These are phyloP conservation scores for Sylvia atricapilla DNA, from an alignment of 2,113 vertebrate species.

Conservation along the genomic window DNA sequence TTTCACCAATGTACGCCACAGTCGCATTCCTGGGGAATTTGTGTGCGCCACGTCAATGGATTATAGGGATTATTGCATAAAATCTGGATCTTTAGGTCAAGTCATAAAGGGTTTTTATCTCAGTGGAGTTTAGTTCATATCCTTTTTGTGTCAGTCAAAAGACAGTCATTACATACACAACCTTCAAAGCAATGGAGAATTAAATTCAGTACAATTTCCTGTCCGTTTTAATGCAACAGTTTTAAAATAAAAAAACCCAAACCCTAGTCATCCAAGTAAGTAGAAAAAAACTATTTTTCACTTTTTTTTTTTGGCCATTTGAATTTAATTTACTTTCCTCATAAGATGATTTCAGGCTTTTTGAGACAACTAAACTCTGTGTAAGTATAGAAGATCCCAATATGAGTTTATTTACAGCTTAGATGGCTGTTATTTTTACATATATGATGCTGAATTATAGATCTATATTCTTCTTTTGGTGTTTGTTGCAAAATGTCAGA, in stretches of 20 bases:
- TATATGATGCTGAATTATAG: background rate
- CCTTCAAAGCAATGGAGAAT: background rate
- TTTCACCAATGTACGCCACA: background rate
- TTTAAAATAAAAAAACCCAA: background rate
- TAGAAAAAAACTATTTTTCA: background rate
- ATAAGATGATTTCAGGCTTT: background rate
- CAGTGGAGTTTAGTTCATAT: background rate
- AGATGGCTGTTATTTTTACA: background rate
- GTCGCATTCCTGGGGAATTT: background rate
- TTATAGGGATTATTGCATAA: background rate
- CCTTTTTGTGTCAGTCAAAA: background rate
- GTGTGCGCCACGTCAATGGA: rapidly evolving
- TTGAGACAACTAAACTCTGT: background rate
- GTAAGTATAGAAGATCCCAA: background rate
- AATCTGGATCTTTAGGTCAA: background rate
- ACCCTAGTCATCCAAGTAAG: background rate
- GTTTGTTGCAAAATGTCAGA: background rate
- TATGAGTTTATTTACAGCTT: background rate
- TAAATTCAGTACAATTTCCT: background rate
- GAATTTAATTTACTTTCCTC: slow-evolving; percentile 30
- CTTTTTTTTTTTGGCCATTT: background rate
- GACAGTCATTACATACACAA: background rate
- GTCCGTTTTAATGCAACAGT: background rate
- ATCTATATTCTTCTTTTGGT: background rate
- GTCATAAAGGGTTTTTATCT: background rate